Base-by-base conservation (phyloP, 2,113 vertebrate species). In the Tragelaphus buxtoni region DNA sequence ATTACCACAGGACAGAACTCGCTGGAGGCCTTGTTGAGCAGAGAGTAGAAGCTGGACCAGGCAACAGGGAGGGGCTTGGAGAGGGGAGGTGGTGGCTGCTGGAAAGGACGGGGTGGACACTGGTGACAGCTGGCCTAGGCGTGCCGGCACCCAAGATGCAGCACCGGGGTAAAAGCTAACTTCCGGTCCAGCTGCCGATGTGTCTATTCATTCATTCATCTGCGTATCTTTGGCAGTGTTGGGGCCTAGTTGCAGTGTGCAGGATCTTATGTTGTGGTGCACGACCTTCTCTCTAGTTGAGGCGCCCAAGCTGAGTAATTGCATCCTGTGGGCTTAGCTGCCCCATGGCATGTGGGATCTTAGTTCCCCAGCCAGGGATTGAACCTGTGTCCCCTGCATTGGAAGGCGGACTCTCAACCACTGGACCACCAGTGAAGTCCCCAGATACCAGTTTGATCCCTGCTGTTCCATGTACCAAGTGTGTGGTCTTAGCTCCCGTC, bases 121-220 rank as follows among this genome's bases (percentile, higher is more conserved):
- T 17, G 18, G 20, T 3, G 6, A 42, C 9, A 5, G 86, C 3
- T 17, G 20, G 39, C 51, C 60, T 39, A 7, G 3, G 2, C 13
- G 22, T 9, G 69, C 35, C 30, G 24, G 32, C 0, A 0, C 56
- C 42, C 22, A 5, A 39, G 39, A 20, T 28, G 12, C 7, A 24
- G 22, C 11, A 7, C 2, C 18, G 13, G 39, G n/a, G 13, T 10
- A 24, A 22, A 26, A 28, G 35, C 35, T 10, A 8, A 6, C 30
- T 85, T 45, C 88, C 7, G 4, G 7, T 1, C 12, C 0, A 0
- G 26, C 5, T 22, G 8, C 42, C 1, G 53, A 35, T 1, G 2
- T 42, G n/a, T 11, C n/a, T 35, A 0, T 10, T 35, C 32, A 9
- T 4, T 1, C 9, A 5, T 1, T 24, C 9, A 3, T 0, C 10